A percentile compares a stretch with the other conserved stretches of the same genome.
phyloP scores from a whole-genome alignment of 2,113 vertebrate genomes.

The Caretta caretta region DNA sequence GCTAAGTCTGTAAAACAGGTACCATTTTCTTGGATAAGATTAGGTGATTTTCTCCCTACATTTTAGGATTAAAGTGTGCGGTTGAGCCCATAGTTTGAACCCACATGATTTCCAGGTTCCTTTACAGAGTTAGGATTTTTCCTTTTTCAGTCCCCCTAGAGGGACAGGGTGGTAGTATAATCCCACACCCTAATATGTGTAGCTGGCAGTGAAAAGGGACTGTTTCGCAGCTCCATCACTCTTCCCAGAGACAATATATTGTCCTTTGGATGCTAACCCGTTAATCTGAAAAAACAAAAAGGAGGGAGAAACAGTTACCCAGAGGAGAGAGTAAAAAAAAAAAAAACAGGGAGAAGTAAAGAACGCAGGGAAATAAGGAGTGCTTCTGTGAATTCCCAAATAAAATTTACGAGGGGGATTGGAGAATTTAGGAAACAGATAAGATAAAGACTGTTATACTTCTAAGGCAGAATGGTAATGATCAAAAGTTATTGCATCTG shows the following conservation, averaged over 20 bases:
- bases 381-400: not conserved
- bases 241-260: slow-evolving; percentile 86
- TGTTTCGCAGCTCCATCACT: slow-evolving; percentile 84
- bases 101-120: slow-evolving; percentile 42
- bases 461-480: not conserved
- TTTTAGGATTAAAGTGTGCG: slow-evolving; percentile 40
- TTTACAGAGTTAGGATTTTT: slow-evolving; percentile 4
- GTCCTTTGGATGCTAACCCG: slow-evolving; percentile 90
- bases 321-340: not conserved
- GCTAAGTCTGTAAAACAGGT: not conserved
- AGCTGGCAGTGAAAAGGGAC: slow-evolving; percentile 92
- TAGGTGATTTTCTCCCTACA: slow-evolving; percentile 7
- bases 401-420: not conserved
- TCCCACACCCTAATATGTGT: slow-evolving; percentile 85
- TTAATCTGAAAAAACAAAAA: slow-evolving; percentile 86
- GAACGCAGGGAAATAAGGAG: not conserved
- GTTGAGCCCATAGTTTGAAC: slow-evolving; percentile 35
- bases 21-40: slow-evolving; percentile 1
- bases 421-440: not conserved
- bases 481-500: not conserved
- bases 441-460: not conserved
- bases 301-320: not conserved
- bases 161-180: not conserved
- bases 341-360: not conserved
- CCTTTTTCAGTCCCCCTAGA: slow-evolving; percentile 1